A percentile compares a stretch with the other conserved stretches of the same genome.
Evolutionary conservation across 2,113 vertebrate genomes (phyloP).

Genomic region (Gopherus flavomarginatus): DNA sequence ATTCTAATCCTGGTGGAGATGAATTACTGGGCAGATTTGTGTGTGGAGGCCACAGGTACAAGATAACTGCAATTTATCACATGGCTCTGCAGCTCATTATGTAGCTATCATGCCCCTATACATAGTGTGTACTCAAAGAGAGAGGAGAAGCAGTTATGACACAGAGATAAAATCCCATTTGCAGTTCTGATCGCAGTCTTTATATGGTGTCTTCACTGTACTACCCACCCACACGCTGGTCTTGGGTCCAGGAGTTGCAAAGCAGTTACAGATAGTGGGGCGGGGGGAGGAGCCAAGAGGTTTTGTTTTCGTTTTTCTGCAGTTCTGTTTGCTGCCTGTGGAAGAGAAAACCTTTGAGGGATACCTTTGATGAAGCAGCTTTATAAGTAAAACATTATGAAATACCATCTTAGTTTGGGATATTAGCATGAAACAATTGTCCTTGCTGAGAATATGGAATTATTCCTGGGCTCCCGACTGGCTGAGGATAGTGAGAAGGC

Average conservation of each 20-base stretch:
- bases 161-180: neutral
- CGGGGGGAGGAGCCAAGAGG: neutral
- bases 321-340: accelerated
- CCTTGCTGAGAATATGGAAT: neutral
- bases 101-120: no score
- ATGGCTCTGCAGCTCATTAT: neutral
- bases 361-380: neutral
- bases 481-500: neutral
- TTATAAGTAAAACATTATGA: neutral
- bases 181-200: neutral
- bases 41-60: neutral
- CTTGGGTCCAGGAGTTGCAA: neutral
- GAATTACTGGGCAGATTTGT: accelerated
- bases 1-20: neutral
- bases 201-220: neutral
- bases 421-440: neutral
- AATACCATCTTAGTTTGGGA: neutral
- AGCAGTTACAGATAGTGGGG: neutral
- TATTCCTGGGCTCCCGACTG: neutral
- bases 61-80: accelerated
- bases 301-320: neutral
- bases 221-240: accelerated
- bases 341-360: neutral
- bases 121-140: accelerated
- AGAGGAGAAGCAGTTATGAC: neutral